Percentiles rank a stretch among this genome's conserved stretches.
Conservation (phyloP, 2,888 invertebrate species). For the Campoplex capitator region DNA sequence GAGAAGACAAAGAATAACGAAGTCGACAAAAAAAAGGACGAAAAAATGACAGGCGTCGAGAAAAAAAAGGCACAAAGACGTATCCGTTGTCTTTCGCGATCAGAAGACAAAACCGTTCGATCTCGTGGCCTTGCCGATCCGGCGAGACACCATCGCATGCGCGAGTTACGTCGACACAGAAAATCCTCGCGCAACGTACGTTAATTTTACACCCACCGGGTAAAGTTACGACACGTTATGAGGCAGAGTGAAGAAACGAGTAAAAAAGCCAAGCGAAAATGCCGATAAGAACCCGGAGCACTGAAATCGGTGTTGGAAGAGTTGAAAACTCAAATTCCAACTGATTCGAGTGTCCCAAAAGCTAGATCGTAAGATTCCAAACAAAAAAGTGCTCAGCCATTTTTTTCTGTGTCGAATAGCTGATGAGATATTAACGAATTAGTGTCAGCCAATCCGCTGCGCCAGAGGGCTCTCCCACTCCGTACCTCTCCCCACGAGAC, state of each 20-base stretch:
- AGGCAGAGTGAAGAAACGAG: slow-evolving; percentile 30
- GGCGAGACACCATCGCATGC: slow-evolving; percentile 25
- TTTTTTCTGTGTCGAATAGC: neutral
- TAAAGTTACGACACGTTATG: slow-evolving; percentile 45
- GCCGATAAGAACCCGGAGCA: slow-evolving; percentile 37
- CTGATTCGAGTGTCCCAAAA: neutral
- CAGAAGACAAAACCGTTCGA: slow-evolving; percentile 34
- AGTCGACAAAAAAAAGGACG: neutral
- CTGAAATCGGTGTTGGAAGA: neutral
- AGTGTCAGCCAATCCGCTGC: neutral
- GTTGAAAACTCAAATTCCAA: neutral
- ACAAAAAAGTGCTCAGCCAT: neutral
- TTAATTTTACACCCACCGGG: slow-evolving; percentile 75
- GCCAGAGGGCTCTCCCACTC: neutral
- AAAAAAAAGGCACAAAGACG: slow-evolving; percentile 20
- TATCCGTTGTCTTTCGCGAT: slow-evolving; percentile 19
- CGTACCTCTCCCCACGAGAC: neutral
- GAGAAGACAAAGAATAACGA: neutral
- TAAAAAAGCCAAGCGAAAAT: neutral
- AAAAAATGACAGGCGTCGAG: neutral
- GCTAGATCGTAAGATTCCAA: neutral
- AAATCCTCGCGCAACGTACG: slow-evolving; percentile 62
- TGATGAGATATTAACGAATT: neutral
- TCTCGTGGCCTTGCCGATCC: slow-evolving; percentile 52
- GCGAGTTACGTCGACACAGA: slow-evolving; percentile 17